These are phyloP conservation scores for Haliaeetus leucogaster DNA, from an alignment of 2,113 vertebrate genomes.

Conservation along the genomic window DNA sequence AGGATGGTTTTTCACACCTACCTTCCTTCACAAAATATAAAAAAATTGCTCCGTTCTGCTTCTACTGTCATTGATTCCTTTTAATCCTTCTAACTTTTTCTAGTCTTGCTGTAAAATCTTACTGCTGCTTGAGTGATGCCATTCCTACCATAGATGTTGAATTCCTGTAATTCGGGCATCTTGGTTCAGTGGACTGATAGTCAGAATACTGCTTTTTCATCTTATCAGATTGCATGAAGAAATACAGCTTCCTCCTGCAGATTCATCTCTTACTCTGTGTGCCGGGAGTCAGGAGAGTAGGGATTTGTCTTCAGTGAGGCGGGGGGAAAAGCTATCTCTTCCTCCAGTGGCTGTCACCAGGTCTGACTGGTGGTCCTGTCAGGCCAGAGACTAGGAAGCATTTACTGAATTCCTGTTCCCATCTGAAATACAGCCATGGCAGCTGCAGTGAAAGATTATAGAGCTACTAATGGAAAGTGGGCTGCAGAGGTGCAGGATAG, in stretches of 20 bases:
- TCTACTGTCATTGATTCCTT: not conserved
- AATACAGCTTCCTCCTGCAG: not conserved
- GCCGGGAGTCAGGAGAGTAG: not conserved
- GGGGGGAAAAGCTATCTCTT: not conserved
- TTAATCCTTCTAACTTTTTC: not conserved
- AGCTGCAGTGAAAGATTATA: not conserved
- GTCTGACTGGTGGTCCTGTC: not conserved
- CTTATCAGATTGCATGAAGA: not conserved
- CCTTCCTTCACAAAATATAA: not conserved
- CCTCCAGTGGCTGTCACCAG: not conserved
- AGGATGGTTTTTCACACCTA: not conserved
- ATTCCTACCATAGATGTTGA: not conserved
- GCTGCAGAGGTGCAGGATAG: not conserved
- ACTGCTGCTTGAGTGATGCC: not conserved
- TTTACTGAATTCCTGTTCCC: not conserved
- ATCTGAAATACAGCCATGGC: not conserved
- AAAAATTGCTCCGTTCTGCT: not conserved
- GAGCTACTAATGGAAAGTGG: not conserved
- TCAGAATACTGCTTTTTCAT: not conserved
- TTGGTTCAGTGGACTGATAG: not conserved
- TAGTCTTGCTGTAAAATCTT: not conserved
- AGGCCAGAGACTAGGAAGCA: not conserved
- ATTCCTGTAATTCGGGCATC: not conserved
- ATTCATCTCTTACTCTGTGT: not conserved
- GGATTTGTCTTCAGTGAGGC: not conserved